Conservation (phyloP, 1,140 invertebrate species). For the Drosophila pectinifera region DNA sequence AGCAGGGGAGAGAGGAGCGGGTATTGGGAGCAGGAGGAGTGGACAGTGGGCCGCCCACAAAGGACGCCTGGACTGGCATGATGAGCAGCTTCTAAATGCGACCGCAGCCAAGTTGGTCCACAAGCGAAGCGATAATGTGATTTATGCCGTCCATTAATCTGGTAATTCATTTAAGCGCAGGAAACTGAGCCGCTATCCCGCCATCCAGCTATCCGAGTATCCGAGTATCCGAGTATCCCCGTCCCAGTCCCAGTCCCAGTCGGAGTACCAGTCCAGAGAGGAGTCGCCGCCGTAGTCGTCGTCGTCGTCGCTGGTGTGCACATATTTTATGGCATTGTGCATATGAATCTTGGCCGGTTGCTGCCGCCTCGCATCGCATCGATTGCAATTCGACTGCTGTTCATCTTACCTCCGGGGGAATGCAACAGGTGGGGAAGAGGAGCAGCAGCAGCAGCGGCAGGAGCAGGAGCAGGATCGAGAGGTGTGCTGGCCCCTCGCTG, state of each 20-base stretch:
- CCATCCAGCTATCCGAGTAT: slow-evolving; percentile 4
- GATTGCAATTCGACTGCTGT: slow-evolving; percentile 85
- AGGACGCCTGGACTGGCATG: slow-evolving; percentile 62
- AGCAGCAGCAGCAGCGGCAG: too few species aligned
- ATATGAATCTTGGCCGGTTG: slow-evolving; percentile 73
- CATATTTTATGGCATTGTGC: slow-evolving; percentile 82
- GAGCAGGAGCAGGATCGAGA: slow-evolving; percentile 1
- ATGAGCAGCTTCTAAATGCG: slow-evolving; percentile 75
- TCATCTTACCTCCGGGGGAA: slow-evolving; percentile 58
- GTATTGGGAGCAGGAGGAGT: slow-evolving; percentile 16
- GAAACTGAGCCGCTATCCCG: slow-evolving; percentile 68
- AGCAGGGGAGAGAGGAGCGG: background rate
- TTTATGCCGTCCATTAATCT: slow-evolving; percentile 85
- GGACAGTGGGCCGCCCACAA: slow-evolving; percentile 70
- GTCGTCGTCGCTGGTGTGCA: slow-evolving; percentile 25
- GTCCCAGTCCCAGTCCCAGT: background rate
- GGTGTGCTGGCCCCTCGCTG: slow-evolving; percentile 29
- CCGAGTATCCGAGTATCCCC: background rate
- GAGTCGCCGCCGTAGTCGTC: slow-evolving; percentile 2
- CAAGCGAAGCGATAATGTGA: slow-evolving; percentile 85
- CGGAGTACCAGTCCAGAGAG: background rate
- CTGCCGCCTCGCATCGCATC: slow-evolving; percentile 54
- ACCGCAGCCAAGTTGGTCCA: slow-evolving; percentile 55
- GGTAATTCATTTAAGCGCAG: slow-evolving; percentile 84
- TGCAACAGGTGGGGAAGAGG: background rate